Conservation (phyloP, 1,140 invertebrate genomes). For the Zaprionus taronus region DNA sequence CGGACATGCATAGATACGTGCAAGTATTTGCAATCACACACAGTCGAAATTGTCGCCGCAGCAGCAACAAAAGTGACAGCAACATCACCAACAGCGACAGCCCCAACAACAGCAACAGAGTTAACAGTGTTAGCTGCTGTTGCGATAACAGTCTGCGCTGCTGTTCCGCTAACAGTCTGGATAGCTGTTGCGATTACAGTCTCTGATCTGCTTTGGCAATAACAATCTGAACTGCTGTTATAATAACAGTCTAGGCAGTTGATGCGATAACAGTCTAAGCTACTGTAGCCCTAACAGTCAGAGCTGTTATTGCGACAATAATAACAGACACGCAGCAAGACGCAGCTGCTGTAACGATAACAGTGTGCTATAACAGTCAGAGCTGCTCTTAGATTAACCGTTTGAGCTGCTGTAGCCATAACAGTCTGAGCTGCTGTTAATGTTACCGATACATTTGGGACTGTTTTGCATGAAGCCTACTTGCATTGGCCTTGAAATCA, state of each 20-base stretch:
- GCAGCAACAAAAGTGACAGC: not conserved
- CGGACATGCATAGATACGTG: slow-evolving; percentile 9
- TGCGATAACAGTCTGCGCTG: not conserved
- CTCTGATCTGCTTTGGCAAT: not conserved
- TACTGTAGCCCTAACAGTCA: not conserved
- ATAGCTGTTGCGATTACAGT: not conserved
- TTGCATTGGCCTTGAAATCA: slow-evolving; percentile 24
- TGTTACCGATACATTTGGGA: not conserved
- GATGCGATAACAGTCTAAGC: not conserved
- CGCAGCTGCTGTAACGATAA: too few species aligned
- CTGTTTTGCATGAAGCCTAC: slow-evolving; percentile 20
- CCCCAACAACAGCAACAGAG: not conserved
- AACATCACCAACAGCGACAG: not conserved
- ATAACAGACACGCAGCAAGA: too few species aligned
- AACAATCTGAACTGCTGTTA: not conserved
- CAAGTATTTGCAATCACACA: slow-evolving; percentile 12
- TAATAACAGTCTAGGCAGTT: not conserved
- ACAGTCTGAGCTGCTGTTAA: not conserved
- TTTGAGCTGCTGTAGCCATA: not conserved
- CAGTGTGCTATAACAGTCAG: not conserved
- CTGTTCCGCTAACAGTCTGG: not conserved
- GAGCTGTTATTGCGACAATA: not conserved
- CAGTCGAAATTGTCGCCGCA: not conserved
- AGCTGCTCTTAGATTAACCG: not conserved
- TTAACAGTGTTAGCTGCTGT: not conserved